Percentiles rank a stretch among this genome's conserved stretches.
Conservation (phyloP, 2,797 vertebrate species). For the Eutrigla gurnardus region DNA sequence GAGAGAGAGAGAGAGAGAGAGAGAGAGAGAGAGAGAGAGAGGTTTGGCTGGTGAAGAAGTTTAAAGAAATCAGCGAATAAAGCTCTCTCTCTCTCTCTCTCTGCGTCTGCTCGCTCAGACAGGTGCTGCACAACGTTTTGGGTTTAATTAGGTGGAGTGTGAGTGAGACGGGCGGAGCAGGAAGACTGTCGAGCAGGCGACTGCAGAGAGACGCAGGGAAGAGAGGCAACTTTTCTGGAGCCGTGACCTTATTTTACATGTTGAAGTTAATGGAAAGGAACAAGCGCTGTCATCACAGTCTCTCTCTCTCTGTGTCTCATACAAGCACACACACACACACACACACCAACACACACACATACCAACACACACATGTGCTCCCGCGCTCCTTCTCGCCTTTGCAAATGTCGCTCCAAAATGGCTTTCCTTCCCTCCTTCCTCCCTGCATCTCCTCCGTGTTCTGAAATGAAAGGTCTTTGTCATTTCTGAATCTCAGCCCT, state of each 20-base stretch:
- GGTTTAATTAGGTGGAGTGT: slow-evolving; percentile 74
- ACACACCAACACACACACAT: slow-evolving; percentile 41
- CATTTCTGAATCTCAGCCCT: slow-evolving; percentile 43
- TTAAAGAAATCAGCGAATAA: too few species aligned
- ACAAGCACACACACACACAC: slow-evolving; percentile 53
- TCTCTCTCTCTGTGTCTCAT: slow-evolving; percentile 37
- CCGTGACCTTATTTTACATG: slow-evolving; percentile 81
- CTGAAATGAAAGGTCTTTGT: slow-evolving; percentile 56
- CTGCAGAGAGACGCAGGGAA: slow-evolving; percentile 36
- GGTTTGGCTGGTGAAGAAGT: neutral
- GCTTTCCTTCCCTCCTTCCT: slow-evolving; percentile 10
- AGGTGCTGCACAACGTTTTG: slow-evolving; percentile 62
- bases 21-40: slow-evolving; percentile 3
- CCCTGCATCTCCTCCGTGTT: slow-evolving; percentile 18
- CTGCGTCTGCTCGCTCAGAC: slow-evolving; percentile 47
- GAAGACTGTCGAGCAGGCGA: slow-evolving; percentile 53
- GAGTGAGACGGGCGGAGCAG: slow-evolving; percentile 38
- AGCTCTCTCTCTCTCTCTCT: slow-evolving; percentile 10
- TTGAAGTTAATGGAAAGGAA: slow-evolving; percentile 82
- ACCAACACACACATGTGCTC: slow-evolving; percentile 43
- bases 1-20: neutral
- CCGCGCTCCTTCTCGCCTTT: slow-evolving; percentile 37
- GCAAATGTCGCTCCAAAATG: slow-evolving; percentile 52
- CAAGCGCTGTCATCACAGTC: slow-evolving; percentile 73
- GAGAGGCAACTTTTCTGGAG: slow-evolving; percentile 57